A percentile compares a stretch with the other conserved stretches of the same genome.
phyloP scores from a whole-genome alignment of 2,797 vertebrate genomes.

The Periophthalmus magnuspinnatus region DNA sequence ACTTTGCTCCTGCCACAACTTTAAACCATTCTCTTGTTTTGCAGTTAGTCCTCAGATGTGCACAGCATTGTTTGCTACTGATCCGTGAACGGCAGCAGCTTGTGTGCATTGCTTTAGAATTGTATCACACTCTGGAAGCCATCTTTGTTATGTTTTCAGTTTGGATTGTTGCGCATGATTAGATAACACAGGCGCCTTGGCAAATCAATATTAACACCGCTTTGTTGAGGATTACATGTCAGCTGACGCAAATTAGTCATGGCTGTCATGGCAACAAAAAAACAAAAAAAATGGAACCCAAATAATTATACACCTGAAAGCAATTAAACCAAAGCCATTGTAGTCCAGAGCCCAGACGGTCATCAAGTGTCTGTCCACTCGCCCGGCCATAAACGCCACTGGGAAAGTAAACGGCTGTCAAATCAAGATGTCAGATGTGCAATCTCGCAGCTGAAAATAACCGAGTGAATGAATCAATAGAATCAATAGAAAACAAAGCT shows the following conservation, averaged over 20 bases:
- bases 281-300: not conserved
- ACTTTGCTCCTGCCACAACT: not conserved
- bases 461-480: constrained; percentile 10
- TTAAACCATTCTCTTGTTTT: not conserved
- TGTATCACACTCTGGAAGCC: not conserved
- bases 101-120: constrained; percentile 2
- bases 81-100: not conserved
- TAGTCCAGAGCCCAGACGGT: not conserved
- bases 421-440: constrained; percentile 14
- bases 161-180: constrained; percentile 4
- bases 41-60: not conserved
- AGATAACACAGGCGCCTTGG: constrained; percentile 9
- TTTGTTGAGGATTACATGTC: not conserved
- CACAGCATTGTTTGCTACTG: not conserved
- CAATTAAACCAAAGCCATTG: not conserved
- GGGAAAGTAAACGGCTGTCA: constrained; percentile 33
- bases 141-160: constrained; percentile 7
- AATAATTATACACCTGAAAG: constrained; percentile 4
- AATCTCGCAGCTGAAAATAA: not conserved
- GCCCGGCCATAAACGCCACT: not conserved
- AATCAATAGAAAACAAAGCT: constrained; percentile 4
- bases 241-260: constrained; percentile 8
- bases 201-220: constrained; percentile 12
- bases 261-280: constrained; percentile 7
- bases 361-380: constrained; percentile 14